Percentiles rank a stretch among this genome's conserved stretches.
Conservation (phyloP, 2,113 vertebrate genomes). For the Melanostigma gelatinosum region DNA sequence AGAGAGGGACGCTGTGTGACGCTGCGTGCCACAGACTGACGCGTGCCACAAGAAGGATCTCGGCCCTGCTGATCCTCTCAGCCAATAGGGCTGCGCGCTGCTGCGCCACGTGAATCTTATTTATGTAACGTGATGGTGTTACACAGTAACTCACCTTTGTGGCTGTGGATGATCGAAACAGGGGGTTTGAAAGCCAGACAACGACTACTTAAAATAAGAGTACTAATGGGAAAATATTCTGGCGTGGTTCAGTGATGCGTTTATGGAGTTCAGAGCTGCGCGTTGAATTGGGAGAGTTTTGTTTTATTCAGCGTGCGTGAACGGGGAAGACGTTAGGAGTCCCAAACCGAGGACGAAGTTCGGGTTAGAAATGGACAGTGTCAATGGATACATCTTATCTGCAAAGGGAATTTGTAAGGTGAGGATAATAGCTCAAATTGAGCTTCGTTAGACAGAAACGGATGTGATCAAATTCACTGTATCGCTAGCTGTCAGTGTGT, state of each 20-base stretch:
- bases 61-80: no score
- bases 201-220: background rate
- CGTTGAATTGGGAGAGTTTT: slow-evolving; percentile 16
- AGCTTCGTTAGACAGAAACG: background rate
- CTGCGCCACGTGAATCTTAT: slow-evolving; percentile 81
- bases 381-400: background rate
- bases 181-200: slow-evolving; percentile 29
- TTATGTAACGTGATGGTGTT: slow-evolving; percentile 82
- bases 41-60: no score
- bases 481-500: slow-evolving; percentile 18
- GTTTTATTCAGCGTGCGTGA: slow-evolving; percentile 22
- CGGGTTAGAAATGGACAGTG: slow-evolving; percentile 22
- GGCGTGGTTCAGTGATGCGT: background rate
- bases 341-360: slow-evolving; percentile 52
- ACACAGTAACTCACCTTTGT: slow-evolving; percentile 61
- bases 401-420: slow-evolving; percentile 12
- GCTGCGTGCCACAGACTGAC: no score
- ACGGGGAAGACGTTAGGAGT: slow-evolving; percentile 41
- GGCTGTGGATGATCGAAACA: background rate
- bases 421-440: background rate
- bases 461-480: slow-evolving; percentile 24
- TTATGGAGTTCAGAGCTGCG: slow-evolving; percentile 34
- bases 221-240: background rate
- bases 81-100: slow-evolving; percentile 74
- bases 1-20: no score